Percentiles rank a stretch among this genome's conserved stretches.
These are phyloP conservation scores for Malurus cyaneus DNA, from an alignment of 2,113 vertebrate species.

Conservation along the genomic window DNA sequence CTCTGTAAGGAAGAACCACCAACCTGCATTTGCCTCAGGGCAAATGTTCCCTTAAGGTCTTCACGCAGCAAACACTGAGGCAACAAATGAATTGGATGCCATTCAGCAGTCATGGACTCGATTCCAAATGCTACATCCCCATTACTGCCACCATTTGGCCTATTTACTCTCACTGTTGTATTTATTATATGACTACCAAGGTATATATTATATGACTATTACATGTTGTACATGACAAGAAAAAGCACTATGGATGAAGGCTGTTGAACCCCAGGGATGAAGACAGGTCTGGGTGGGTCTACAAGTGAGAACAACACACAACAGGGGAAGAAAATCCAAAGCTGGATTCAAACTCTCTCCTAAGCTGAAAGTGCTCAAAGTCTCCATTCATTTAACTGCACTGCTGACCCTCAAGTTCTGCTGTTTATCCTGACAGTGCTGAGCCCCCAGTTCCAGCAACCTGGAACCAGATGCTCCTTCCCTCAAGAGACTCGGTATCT, in stretches of 20 bases:
- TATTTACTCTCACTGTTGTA: neutral
- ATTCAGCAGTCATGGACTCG: rapidly evolving
- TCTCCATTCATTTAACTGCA: neutral
- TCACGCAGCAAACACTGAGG: neutral
- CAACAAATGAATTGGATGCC: neutral
- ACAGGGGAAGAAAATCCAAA: neutral
- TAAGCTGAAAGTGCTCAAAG: neutral
- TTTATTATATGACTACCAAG: neutral
- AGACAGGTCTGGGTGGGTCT: neutral
- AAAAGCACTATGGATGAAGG: neutral
- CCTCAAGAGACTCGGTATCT: neutral
- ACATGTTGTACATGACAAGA: neutral
- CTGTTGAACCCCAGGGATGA: neutral
- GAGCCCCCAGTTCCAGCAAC: neutral
- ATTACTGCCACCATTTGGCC: neutral
- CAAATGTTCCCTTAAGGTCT: neutral
- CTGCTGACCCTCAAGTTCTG: neutral
- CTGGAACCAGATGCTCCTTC: neutral
- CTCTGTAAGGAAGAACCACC: neutral
- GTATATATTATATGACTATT: neutral
- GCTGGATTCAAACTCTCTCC: neutral
- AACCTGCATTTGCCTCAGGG: neutral
- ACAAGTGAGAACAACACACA: neutral
- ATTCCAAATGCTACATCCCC: neutral
- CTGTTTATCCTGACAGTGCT: neutral